Evolutionary conservation across 2,113 vertebrate genomes (phyloP).

Genomic region (Mungos mungo): DNA sequence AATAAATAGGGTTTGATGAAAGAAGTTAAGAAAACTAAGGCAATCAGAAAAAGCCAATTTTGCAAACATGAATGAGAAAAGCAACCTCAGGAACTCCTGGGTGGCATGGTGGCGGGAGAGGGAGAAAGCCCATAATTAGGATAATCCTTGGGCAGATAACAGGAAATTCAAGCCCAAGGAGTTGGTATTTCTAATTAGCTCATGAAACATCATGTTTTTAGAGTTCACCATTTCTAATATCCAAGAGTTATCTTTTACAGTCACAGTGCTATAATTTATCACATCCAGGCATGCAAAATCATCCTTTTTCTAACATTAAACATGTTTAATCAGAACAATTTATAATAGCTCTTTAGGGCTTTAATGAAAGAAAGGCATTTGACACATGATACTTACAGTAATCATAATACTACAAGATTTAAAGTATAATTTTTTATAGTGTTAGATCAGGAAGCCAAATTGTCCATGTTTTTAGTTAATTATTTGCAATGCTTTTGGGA

Average conservation of each 20-base stretch:
- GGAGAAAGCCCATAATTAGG: conserved; percentile 33
- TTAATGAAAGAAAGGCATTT: conserved; percentile 71
- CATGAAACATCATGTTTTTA: neutral
- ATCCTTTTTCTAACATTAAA: conserved; percentile 76
- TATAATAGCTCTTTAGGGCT: conserved; percentile 73
- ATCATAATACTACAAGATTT: conserved; percentile 69
- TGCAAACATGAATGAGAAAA: conserved; percentile 22
- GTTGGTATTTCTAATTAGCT: conserved; percentile 61
- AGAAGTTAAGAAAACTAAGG: neutral
- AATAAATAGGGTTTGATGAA: neutral
- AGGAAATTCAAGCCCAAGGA: conserved; percentile 36
- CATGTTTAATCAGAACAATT: conserved; percentile 78
- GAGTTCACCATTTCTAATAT: conserved; percentile 61
- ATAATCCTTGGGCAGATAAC: neutral
- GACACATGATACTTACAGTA: conserved; percentile 67
- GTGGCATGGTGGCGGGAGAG: neutral
- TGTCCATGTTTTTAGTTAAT: conserved; percentile 67
- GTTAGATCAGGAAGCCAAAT: conserved; percentile 66
- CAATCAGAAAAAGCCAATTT: neutral
- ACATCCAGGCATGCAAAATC: conserved; percentile 61
- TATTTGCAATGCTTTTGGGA: conserved; percentile 20
- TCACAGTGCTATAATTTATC: conserved; percentile 61
- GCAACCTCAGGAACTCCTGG: conserved; percentile 26
- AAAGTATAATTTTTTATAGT: conserved; percentile 63
- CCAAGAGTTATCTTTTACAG: conserved; percentile 55